These are phyloP conservation scores for Ceratitis capitata DNA, from an alignment of 1,140 invertebrate species.

Conservation along the genomic window DNA sequence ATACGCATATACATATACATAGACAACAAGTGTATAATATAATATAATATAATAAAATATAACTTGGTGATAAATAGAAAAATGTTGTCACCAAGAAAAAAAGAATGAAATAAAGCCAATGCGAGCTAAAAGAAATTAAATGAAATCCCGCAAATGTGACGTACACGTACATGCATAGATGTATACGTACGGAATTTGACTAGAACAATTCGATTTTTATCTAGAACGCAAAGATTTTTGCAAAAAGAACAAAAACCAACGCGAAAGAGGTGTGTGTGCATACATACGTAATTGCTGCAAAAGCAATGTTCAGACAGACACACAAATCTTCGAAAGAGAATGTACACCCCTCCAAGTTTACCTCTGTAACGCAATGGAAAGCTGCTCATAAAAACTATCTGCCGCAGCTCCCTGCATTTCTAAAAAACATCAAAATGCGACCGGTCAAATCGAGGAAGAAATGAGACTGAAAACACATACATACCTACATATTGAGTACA, in stretches of 20 bases:
- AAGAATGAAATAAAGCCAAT: too few species aligned
- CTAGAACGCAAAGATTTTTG: background rate
- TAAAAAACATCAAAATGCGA: too few species aligned
- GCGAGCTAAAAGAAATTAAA: background rate
- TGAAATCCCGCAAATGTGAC: background rate
- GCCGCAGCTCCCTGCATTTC: too few species aligned
- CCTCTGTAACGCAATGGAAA: too few species aligned
- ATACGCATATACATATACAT: background rate
- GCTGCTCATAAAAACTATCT: too few species aligned
- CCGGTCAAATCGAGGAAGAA: too few species aligned
- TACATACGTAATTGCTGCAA: too few species aligned
- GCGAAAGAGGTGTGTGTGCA: background rate
- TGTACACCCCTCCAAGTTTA: too few species aligned
- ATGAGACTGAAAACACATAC: slow-evolving; percentile 28
- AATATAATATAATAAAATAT: too few species aligned
- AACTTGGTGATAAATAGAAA: background rate
- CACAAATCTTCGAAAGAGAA: too few species aligned
- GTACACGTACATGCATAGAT: background rate
- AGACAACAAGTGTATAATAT: too few species aligned
- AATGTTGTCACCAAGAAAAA: background rate
- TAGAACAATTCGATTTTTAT: background rate
- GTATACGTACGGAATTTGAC: background rate
- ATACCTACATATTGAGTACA: background rate
- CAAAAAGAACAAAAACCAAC: background rate
- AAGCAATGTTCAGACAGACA: too few species aligned